A percentile compares a stretch with the other conserved stretches of the same genome.
These are phyloP conservation scores for Oreohelix idahoensis DNA, from an alignment of 1,140 invertebrate genomes.

Conservation along the genomic window DNA sequence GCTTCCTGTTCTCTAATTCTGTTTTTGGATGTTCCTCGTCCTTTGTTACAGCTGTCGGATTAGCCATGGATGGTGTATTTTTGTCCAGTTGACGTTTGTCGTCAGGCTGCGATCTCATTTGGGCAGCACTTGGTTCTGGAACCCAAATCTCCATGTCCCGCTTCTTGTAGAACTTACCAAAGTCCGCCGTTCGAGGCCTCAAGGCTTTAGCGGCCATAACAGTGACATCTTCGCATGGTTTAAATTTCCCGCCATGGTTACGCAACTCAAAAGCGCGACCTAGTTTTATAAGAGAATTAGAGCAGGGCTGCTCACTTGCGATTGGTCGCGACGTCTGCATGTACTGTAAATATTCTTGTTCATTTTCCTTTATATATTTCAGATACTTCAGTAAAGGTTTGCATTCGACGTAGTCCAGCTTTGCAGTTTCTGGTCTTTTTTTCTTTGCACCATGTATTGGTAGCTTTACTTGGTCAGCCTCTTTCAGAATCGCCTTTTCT, in stretches of 20 bases:
- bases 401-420: constrained; percentile 44
- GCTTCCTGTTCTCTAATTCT: constrained; percentile 55
- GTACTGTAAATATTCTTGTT: constrained; percentile 55
- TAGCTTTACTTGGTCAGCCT: neutral
- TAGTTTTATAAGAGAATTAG: constrained; percentile 45
- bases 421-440: constrained; percentile 29
- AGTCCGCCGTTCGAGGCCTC: constrained; percentile 11
- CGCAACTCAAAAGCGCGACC: constrained; percentile 51
- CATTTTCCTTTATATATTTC: constrained; percentile 60
- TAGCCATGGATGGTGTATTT: neutral
- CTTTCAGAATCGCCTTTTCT: neutral
- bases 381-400: constrained; percentile 57
- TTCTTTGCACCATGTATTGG: constrained; percentile 33
- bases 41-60: constrained; percentile 22
- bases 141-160: constrained; percentile 32
- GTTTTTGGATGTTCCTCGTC: constrained; percentile 50
- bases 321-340: constrained; percentile 34
- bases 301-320: constrained; percentile 34
- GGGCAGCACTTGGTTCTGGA: constrained; percentile 15
- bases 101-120: constrained; percentile 41
- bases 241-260: constrained; percentile 44
- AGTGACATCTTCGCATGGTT: constrained; percentile 24
- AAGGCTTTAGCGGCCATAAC: constrained; percentile 37
- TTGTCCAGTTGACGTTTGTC: constrained; percentile 29
- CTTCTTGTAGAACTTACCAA: constrained; percentile 34